Evolutionary conservation across 2,113 vertebrate genomes (phyloP).

Genomic region (Pundamilia nyererei): DNA sequence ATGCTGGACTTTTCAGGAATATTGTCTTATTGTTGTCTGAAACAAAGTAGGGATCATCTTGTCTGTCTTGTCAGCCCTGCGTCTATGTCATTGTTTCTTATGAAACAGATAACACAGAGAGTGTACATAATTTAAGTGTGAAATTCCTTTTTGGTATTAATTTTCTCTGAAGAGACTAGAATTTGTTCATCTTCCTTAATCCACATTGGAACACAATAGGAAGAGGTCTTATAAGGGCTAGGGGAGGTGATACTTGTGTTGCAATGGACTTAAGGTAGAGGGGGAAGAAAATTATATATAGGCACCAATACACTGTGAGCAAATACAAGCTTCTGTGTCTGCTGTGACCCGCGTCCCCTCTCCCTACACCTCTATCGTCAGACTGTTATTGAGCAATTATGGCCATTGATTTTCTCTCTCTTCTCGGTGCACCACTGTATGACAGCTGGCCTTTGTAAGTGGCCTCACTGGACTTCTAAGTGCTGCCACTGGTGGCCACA

Average conservation of each 20-base stretch:
- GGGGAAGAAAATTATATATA: background rate
- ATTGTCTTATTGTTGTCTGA: background rate
- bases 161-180: background rate
- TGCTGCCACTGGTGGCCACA: slow-evolving; percentile 25
- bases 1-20: background rate
- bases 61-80: background rate
- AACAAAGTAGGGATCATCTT: background rate
- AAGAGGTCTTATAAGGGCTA: background rate
- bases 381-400: slow-evolving; percentile 60
- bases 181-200: background rate
- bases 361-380: slow-evolving; percentile 1
- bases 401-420: slow-evolving; percentile 57
- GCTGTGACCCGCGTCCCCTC: slow-evolving; percentile 3
- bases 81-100: background rate
- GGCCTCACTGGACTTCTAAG: slow-evolving; percentile 43
- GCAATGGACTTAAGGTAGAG: background rate
- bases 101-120: background rate
- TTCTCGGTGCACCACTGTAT: slow-evolving; percentile 33
- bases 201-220: background rate
- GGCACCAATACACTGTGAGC: background rate
- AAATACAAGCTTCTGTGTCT: background rate
- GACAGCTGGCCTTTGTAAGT: slow-evolving; percentile 53
- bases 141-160: background rate
- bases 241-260: background rate
- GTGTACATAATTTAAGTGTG: background rate